Evolutionary conservation across 2,113 vertebrate genomes (phyloP).

Genomic region (Colistium nudipinnis): DNA sequence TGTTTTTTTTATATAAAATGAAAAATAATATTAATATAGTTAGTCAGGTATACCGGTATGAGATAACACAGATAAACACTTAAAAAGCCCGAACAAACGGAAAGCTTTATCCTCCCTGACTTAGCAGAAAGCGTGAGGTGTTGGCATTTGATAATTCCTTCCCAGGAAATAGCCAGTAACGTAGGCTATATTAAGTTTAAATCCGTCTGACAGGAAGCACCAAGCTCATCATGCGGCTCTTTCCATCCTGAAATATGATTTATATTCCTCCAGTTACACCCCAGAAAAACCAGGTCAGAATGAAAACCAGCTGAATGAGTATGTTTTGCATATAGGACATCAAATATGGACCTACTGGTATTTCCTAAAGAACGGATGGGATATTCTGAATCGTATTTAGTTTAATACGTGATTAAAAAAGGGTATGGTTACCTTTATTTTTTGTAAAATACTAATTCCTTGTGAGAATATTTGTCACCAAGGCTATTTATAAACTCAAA

Average conservation of each 20-base stretch:
- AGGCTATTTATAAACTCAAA: background rate
- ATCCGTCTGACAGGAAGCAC: constrained; percentile 41
- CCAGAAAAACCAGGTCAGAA: constrained; percentile 33
- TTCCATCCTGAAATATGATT: constrained; percentile 55
- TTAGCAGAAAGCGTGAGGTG: constrained; percentile 51
- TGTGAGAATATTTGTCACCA: constrained; percentile 7
- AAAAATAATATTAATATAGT: background rate
- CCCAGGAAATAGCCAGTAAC: constrained; percentile 18
- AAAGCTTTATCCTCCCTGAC: constrained; percentile 30
- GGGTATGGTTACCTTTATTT: background rate
- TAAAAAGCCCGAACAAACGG: constrained; percentile 7
- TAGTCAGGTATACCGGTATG: background rate
- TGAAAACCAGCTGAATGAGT: constrained; percentile 18
- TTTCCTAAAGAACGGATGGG: background rate
- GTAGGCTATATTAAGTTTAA: constrained; percentile 45
- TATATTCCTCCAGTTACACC: constrained; percentile 44
- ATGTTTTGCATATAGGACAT: background rate
- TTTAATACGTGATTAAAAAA: background rate
- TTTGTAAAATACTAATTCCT: background rate
- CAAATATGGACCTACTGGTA: no score
- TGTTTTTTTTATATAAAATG: no score
- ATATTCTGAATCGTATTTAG: constrained; percentile 1
- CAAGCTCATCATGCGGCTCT: constrained; percentile 49
- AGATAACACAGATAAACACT: background rate
- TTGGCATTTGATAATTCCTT: constrained; percentile 46